phyloP scores from a whole-genome alignment of 2,797 vertebrate species.

The Cyclura pinguis region DNA sequence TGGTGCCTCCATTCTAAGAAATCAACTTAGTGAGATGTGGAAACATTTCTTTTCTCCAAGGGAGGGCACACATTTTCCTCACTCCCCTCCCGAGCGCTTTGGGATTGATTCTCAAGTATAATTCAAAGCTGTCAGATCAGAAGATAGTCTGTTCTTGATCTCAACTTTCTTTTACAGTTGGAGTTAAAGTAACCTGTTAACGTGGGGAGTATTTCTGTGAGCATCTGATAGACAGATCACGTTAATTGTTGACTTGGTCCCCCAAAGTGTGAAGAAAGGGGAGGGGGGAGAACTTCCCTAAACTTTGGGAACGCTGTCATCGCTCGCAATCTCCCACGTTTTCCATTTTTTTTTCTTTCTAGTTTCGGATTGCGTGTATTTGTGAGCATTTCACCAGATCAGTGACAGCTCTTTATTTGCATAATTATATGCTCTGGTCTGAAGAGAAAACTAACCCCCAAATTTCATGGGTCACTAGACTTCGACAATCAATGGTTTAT shows the following conservation, averaged over 20 bases:
- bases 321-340: slow-evolving; percentile 63
- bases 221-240: neutral
- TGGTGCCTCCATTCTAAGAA: neutral
- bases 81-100: neutral
- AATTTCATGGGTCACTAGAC: slow-evolving; percentile 99
- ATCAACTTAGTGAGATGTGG: neutral
- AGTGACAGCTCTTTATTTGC: slow-evolving; percentile 99
- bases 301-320: slow-evolving; percentile 74
- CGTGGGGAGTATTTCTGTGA: neutral
- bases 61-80: slow-evolving; percentile 44
- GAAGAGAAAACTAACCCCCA: slow-evolving; percentile 98
- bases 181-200: slow-evolving; percentile 73
- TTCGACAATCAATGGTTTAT: slow-evolving; percentile 99
- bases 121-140: slow-evolving; percentile 55
- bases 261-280: slow-evolving; percentile 65
- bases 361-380: slow-evolving; percentile 82
- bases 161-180: slow-evolving; percentile 56
- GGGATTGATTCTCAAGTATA: slow-evolving; percentile 49
- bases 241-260: slow-evolving; percentile 52
- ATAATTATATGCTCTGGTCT: slow-evolving; percentile 99
- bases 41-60: slow-evolving; percentile 37
- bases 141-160: slow-evolving; percentile 43
- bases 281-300: slow-evolving; percentile 58
- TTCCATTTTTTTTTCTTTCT: slow-evolving; percentile 80
- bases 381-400: slow-evolving; percentile 93